Evolutionary conservation across 2,797 vertebrate genomes (phyloP).

Genomic region (Rhynchotus rufescens): DNA sequence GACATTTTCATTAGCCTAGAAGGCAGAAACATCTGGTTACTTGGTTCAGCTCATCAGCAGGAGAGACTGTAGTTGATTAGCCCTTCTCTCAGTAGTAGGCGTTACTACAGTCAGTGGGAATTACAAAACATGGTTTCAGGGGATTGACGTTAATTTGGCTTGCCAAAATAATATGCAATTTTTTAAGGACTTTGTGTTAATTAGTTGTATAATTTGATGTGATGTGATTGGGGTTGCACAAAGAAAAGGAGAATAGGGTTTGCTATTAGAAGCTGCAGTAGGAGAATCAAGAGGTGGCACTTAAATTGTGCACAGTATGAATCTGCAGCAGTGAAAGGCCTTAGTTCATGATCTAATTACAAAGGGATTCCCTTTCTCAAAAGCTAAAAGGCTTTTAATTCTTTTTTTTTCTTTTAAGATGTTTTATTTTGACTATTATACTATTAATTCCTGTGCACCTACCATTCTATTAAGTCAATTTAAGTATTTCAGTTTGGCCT

Average conservation of each 20-base stretch:
- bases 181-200: slow-evolving; percentile 75
- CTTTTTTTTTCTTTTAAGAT: slow-evolving; percentile 45
- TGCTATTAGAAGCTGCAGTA: slow-evolving; percentile 62
- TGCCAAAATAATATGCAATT: slow-evolving; percentile 76
- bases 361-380: slow-evolving; percentile 69
- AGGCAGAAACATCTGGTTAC: slow-evolving; percentile 64
- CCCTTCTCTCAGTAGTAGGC: slow-evolving; percentile 65
- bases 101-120: slow-evolving; percentile 58
- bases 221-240: slow-evolving; percentile 67
- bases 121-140: slow-evolving; percentile 62
- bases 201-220: slow-evolving; percentile 76
- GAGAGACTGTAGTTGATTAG: slow-evolving; percentile 63
- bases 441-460: slow-evolving; percentile 57
- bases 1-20: slow-evolving; percentile 69
- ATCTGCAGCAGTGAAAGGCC: slow-evolving; percentile 49
- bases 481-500: slow-evolving; percentile 13
- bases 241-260: slow-evolving; percentile 64
- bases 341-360: slow-evolving; percentile 73
- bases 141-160: slow-evolving; percentile 67
- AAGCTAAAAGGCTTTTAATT: slow-evolving; percentile 64
- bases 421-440: slow-evolving; percentile 52
- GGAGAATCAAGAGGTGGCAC: slow-evolving; percentile 68
- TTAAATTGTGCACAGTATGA: slow-evolving; percentile 65
- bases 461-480: slow-evolving; percentile 58
- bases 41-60: slow-evolving; percentile 62